Conservation (phyloP, 2,888 invertebrate species). For the Campoletis raptor region DNA sequence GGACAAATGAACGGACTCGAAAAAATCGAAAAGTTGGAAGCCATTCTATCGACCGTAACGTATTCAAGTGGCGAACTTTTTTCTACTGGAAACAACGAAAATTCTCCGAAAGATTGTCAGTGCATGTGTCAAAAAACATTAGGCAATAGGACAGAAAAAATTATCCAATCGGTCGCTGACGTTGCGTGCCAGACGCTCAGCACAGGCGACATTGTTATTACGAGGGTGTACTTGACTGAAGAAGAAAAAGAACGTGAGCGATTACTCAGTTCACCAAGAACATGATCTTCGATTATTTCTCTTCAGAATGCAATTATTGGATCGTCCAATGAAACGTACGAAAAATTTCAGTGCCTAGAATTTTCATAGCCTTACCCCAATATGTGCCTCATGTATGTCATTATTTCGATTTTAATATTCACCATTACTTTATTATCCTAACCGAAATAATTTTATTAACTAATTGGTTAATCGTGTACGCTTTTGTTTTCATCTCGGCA, state of each 20-base stretch:
- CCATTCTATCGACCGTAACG: constrained; percentile 93
- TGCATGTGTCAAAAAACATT: constrained; percentile 82
- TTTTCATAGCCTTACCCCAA: constrained; percentile 49
- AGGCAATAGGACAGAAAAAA: constrained; percentile 78
- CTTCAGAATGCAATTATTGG: constrained; percentile 22
- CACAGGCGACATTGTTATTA: constrained; percentile 96
- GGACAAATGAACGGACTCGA: constrained; percentile 93
- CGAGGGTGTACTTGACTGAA: constrained; percentile 90
- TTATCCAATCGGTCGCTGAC: constrained; percentile 80
- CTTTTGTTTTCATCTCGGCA: constrained; percentile 14
- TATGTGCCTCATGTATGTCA: constrained; percentile 54
- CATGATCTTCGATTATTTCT: constrained; percentile 69
- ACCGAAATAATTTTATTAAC: constrained; percentile 6
- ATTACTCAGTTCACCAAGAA: constrained; percentile 86
- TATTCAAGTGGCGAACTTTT: constrained; percentile 88
- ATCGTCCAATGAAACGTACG: constrained; percentile 29
- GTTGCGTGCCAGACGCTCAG: constrained; percentile 94
- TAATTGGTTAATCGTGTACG: constrained; percentile 13
- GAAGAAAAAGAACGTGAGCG: constrained; percentile 87
- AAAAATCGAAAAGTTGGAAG: constrained; percentile 94
- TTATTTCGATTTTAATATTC: constrained; percentile 23
- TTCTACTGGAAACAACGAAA: constrained; percentile 86
- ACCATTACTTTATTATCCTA: neutral
- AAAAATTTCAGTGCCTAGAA: constrained; percentile 22
- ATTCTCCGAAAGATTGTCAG: constrained; percentile 86